Conservation (phyloP, 2,113 vertebrate species). For the Serilophus lunatus region DNA sequence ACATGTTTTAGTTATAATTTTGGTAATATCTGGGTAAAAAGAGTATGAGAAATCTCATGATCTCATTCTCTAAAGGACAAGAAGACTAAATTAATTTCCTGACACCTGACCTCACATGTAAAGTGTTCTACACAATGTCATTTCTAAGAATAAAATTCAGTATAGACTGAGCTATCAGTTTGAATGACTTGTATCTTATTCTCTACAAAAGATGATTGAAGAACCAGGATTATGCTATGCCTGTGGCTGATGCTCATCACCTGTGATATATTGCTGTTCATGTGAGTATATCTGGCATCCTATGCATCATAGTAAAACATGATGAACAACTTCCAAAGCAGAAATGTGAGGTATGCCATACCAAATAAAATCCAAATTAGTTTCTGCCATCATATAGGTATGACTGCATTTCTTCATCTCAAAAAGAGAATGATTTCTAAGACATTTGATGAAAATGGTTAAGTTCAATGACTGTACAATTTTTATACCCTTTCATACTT, state of each 20-base stretch:
- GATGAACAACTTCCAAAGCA: not conserved
- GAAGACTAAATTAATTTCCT: not conserved
- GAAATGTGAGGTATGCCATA: not conserved
- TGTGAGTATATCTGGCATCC: not conserved
- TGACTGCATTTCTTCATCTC: not conserved
- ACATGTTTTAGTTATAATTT: not conserved
- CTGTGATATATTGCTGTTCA: not conserved
- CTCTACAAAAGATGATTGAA: not conserved
- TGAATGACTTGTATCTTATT: not conserved
- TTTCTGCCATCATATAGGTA: not conserved
- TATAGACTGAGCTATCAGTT: not conserved
- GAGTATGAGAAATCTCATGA: not conserved
- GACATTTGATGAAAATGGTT: not conserved
- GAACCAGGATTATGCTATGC: not conserved
- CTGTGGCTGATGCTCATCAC: not conserved
- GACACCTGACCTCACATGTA: not conserved
- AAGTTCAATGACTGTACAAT: not conserved
- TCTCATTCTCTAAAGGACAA: not conserved
- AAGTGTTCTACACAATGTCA: not conserved
- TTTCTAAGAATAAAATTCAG: not conserved
- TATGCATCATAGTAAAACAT: not conserved
- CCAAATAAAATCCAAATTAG: not conserved
- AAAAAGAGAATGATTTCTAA: not conserved
- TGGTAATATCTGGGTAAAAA: not conserved
- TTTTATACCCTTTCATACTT: not conserved